Evolutionary conservation across 2,797 vertebrate species (phyloP).

Genomic region (Acipenser ruthenus): DNA sequence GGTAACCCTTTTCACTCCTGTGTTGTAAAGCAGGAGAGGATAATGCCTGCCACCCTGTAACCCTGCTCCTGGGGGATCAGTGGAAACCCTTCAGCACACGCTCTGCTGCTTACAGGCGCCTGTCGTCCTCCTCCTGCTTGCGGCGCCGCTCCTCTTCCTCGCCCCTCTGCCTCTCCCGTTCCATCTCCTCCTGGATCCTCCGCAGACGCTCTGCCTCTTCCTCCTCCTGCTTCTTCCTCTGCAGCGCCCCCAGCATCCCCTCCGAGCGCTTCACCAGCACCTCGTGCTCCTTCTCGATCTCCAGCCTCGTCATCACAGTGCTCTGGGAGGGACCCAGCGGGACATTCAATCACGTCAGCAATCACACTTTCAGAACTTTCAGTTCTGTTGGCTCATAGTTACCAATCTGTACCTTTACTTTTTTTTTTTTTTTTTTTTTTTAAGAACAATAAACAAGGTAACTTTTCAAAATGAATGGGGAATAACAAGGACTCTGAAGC

Average conservation of each 20-base stretch:
- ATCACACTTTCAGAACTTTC: too few relatives aligned
- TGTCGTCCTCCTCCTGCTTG: constrained; percentile 78
- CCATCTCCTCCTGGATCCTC: constrained; percentile 92
- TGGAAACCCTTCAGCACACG: not conserved
- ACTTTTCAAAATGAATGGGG: too few relatives aligned
- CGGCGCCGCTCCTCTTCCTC: constrained; percentile 75
- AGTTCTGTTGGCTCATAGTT: too few relatives aligned
- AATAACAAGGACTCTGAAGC: too few relatives aligned
- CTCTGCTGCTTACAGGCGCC: constrained; percentile 66
- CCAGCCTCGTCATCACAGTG: constrained; percentile 74
- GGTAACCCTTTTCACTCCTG: too few relatives aligned
- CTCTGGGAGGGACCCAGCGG: constrained; percentile 41
- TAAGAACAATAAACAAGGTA: too few relatives aligned
- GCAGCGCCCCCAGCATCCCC: constrained; percentile 74
- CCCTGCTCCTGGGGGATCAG: too few relatives aligned
- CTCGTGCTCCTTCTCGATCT: constrained; percentile 79
- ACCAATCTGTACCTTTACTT: too few relatives aligned
- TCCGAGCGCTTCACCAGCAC: constrained; percentile 72
- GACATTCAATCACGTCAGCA: not conserved
- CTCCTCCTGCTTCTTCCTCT: constrained; percentile 89
- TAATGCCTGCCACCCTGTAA: too few relatives aligned
- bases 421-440: too few relatives aligned
- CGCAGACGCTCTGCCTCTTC: constrained; percentile 82
- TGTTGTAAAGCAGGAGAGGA: too few relatives aligned
- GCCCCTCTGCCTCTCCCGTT: constrained; percentile 72